phyloP scores from a whole-genome alignment of 2,888 invertebrate genomes.

The Boloria selene region DNA sequence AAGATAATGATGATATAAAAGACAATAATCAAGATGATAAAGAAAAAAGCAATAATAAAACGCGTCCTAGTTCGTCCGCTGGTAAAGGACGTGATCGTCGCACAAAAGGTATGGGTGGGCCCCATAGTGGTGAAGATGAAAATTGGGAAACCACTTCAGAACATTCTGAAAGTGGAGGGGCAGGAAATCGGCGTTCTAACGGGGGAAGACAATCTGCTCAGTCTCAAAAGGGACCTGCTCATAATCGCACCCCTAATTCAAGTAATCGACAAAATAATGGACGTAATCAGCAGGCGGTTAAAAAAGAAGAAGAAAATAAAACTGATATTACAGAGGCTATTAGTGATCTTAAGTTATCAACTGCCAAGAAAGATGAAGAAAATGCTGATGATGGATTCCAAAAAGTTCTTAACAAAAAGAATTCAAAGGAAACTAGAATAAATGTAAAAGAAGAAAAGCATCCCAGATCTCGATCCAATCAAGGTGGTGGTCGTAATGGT shows the following conservation, averaged over 20 bases:
- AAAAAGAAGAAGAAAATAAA: constrained; percentile 68
- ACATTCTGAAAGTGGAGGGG: constrained; percentile 85
- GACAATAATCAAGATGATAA: constrained; percentile 63
- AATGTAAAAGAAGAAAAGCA: constrained; percentile 68
- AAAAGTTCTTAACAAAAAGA: constrained; percentile 92
- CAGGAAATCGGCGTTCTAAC: constrained; percentile 59
- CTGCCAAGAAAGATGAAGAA: constrained; percentile 72
- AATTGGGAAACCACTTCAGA: constrained; percentile 93
- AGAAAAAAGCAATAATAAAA: constrained; percentile 71
- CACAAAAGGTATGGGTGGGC: constrained; percentile 63
- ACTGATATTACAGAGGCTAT: constrained; percentile 70
- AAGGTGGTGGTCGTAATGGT: constrained; percentile 72
- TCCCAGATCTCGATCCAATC: constrained; percentile 74
- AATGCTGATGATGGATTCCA: constrained; percentile 89
- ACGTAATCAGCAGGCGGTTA: constrained; percentile 58
- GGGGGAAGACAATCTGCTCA: constrained; percentile 58
- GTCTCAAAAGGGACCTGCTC: constrained; percentile 59
- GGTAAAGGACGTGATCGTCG: constrained; percentile 77
- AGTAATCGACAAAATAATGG: constrained; percentile 62
- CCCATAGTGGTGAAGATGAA: constrained; percentile 80
- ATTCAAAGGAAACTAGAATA: constrained; percentile 83
- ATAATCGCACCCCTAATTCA: constrained; percentile 62
- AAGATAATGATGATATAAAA: constrained; percentile 84
- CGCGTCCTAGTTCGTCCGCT: constrained; percentile 85
- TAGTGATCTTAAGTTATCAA: constrained; percentile 65